Percentiles rank a stretch among this genome's conserved stretches.
These are phyloP conservation scores for Manis crassicaudata DNA, from an alignment of 2,797 vertebrate genomes.

Conservation along the genomic window DNA sequence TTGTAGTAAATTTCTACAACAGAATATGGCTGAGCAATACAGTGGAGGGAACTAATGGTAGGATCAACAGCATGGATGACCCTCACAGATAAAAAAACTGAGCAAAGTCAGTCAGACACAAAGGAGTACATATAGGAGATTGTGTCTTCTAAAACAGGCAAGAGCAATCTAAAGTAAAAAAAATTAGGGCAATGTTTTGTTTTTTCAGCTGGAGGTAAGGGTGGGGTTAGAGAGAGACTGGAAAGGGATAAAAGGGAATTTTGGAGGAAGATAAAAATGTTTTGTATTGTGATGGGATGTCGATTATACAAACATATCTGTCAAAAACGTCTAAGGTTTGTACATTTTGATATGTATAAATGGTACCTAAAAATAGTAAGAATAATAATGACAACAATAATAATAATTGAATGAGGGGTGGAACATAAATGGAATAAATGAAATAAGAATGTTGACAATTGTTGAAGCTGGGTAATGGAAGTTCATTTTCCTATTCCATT, in stretches of 20 bases:
- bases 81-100: not conserved
- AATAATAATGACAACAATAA: not conserved
- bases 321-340: not conserved
- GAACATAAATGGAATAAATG: not conserved
- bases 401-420: not conserved
- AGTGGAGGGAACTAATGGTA: not conserved
- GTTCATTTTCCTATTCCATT: not conserved
- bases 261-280: not conserved
- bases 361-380: not conserved
- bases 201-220: not conserved
- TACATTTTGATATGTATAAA: not conserved
- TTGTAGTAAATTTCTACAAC: not conserved
- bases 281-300: not conserved
- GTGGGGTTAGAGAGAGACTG: not conserved
- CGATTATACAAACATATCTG: not conserved
- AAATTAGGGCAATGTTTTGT: not conserved
- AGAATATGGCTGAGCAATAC: not conserved
- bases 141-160: not conserved
- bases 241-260: not conserved
- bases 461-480: not conserved
- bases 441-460: not conserved
- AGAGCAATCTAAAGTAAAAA: not conserved
- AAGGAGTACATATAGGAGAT: not conserved
- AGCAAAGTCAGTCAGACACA: not conserved
- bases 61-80: not conserved